Evolutionary conservation across 2,888 invertebrate species (phyloP), one percentile per base, ranked within the genome.

Genomic region (Suillia variegata): DNA sequence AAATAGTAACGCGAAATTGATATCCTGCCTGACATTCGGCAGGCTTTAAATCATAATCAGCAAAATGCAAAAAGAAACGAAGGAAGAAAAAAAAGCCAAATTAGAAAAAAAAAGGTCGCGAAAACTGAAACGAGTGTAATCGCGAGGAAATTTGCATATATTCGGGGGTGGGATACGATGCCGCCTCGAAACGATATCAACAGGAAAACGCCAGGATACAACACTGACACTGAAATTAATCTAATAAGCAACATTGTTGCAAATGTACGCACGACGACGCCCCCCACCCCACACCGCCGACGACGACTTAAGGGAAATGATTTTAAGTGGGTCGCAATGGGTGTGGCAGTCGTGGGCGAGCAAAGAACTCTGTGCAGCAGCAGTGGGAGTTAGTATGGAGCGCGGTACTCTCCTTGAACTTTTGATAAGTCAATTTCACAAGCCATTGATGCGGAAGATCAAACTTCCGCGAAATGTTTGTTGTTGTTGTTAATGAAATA

Each of bases 361-460:
- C 38, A 13, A 38, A 13, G 38, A 38, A n/a, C 6, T 8, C 10
- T 8, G 38, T n/a, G 38, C 38, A 13, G 38, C 10, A 13, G n/a
- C 6, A 38, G 58, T 48, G 58, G 13, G 20, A 38, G 21, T n/a
- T n/a, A n/a, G n/a, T n/a, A n/a, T n/a, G n/a, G n/a, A n/a, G n/a
- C n/a, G n/a, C n/a, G n/a, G n/a, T n/a, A n/a, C n/a, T n/a, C n/a
- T n/a, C 18, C 26, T 50, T 52, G 38, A 48, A 58, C 55, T 54
- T 63, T 56, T 66, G 66, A 67, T 75, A 74, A 78, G 79, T 79
- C 80, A 78, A 78, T 78, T 78, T 78, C 69, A 78, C 80, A 78
- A 80, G 63, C 74, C 77, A 79, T 79, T 78, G 80, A 79, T 78
- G 77, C 78, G 78, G 80, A 78, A 78, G 77, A 77, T 77, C 77